Conservation (phyloP, 1,140 invertebrate genomes). For the Amphibalanus amphitrite region DNA sequence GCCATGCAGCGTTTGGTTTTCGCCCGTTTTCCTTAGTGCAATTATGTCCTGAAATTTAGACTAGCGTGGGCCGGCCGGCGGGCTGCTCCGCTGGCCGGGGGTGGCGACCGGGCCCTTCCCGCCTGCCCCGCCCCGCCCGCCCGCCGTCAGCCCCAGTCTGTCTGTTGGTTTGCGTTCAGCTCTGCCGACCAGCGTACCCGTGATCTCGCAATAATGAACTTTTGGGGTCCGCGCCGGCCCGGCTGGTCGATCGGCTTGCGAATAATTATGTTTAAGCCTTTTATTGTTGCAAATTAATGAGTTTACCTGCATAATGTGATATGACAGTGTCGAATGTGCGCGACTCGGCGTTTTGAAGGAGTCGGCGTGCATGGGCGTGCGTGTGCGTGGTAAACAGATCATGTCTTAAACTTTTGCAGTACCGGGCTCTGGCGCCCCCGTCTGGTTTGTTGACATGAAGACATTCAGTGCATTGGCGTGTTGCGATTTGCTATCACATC, state of each 20-base stretch:
- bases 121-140: too few relatives aligned
- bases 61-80: neutral
- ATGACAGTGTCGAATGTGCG: neutral
- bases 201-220: constrained; percentile 1
- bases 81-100: too few relatives aligned
- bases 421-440: neutral
- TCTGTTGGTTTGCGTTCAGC: neutral
- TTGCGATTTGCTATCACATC: neutral
- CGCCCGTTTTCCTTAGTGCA: constrained; percentile 1
- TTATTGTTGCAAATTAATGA: constrained; percentile 1
- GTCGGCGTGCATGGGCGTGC: neutral
- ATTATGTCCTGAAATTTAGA: neutral
- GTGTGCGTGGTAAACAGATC: neutral
- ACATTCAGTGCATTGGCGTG: neutral
- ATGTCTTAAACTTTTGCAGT: neutral
- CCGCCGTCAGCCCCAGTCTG: too few relatives aligned
- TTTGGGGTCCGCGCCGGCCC: neutral
- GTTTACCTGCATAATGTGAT: constrained; percentile 1
- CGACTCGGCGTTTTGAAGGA: neutral
- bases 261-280: constrained; percentile 2
- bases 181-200: neutral
- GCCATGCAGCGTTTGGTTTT: neutral
- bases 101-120: too few relatives aligned
- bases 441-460: constrained; percentile 1
- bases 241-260: neutral